Evolutionary conservation across 2,888 invertebrate genomes (phyloP), one percentile per base, ranked within the genome.

Genomic region (Barypeithes pellucidus): DNA sequence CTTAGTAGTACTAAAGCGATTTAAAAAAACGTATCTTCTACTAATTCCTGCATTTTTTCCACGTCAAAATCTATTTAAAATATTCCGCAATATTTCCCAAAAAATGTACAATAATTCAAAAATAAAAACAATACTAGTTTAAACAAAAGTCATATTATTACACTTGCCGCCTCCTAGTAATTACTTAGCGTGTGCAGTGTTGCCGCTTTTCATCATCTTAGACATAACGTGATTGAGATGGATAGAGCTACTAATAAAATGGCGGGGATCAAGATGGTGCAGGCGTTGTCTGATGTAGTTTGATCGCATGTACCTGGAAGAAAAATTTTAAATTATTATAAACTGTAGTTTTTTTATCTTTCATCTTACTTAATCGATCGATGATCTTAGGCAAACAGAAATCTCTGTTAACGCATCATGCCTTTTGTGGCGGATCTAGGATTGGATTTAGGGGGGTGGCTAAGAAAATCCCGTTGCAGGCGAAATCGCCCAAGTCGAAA

Each of bases 181-280:
- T 81, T 79, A 69, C 80, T 81, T 72, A 83, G 76, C 57, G 82
- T 81, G 75, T 82, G 81, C 22, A 81, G 75, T 29, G 76, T 73
- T 18, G 79, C 76, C 76, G 77, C 79, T 79, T 77, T 83, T 83
- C 82, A 83, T 83, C 83, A 83, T 82, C 83, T 83, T 76, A 82
- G 60, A 77, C 80, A 77, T 52, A 81, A 73, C 70, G 80, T 77
- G 11, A 78, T 79, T 22, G 78, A 60, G 36, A 80, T 20, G 24
- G 80, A 78, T 22, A 80, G 73, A 18, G 81, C 72, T 68, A 82
- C 75, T 63, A 82, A 75, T 29, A 81, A 62, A 24, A 81, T 29
- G n/a, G 80, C 79, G 3, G 83, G 81, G 22, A 82, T 70, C 52
- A 81, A 12, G 33, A 82, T 71, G 36, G 77, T 77, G 50, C 79